Conservation (phyloP, 1,140 invertebrate genomes). For the Aphidius gifuensis region DNA sequence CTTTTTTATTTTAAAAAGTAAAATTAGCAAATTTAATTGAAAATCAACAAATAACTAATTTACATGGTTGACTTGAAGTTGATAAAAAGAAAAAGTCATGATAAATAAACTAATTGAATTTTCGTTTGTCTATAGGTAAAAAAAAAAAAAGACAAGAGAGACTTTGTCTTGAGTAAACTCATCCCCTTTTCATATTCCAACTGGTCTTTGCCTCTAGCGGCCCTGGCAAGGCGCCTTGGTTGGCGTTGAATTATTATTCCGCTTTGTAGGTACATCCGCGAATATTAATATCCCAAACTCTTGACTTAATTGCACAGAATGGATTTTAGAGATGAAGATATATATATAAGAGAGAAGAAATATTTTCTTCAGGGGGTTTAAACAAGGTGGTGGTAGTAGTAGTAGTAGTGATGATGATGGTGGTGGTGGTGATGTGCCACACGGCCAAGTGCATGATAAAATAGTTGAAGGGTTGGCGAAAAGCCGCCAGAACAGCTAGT, state of each 20-base stretch:
- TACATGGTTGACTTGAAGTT: background rate
- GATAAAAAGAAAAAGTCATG: constrained; percentile 36
- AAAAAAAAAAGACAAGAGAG: constrained; percentile 1
- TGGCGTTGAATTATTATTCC: constrained; percentile 48
- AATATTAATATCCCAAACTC: constrained; percentile 50
- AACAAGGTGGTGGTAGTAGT: background rate
- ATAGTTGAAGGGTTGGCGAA: background rate
- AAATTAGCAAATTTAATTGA: no score
- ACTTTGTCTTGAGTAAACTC: constrained; percentile 2
- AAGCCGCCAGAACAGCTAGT: no score
- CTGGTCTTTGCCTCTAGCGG: constrained; percentile 19
- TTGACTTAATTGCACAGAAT: constrained; percentile 50
- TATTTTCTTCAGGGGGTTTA: background rate
- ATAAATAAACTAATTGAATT: constrained; percentile 45
- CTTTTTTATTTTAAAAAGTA: no score
- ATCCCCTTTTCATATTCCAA: constrained; percentile 3
- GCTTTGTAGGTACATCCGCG: constrained; percentile 48
- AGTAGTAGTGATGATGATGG: no score
- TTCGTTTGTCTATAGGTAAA: constrained; percentile 35
- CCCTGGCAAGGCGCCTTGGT: constrained; percentile 27
- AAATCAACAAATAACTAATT: no score
- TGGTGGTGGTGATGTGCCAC: no score
- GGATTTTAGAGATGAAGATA: constrained; percentile 31
- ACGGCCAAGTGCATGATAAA: no score
- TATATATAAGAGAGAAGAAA: background rate